Percentiles rank a stretch among this genome's conserved stretches.
These are phyloP conservation scores for Temnopleurus reevesii DNA, from an alignment of 53 echinoderm and acorn worm genomes.

Conservation along the genomic window DNA sequence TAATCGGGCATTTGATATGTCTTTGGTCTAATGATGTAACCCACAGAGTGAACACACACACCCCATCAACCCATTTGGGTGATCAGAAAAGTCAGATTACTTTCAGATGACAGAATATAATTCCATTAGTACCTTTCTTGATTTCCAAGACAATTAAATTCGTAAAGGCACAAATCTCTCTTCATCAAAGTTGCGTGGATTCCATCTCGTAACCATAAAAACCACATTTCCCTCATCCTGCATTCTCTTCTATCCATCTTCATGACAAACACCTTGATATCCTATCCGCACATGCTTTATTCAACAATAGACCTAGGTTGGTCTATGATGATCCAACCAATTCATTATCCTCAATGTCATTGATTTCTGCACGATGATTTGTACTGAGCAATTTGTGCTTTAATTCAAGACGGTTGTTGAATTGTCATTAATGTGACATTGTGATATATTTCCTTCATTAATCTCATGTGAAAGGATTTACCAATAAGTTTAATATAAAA, in stretches of 20 bases:
- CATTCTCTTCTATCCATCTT: not conserved
- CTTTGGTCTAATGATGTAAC: not conserved
- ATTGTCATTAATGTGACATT: not conserved
- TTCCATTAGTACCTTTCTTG: not conserved
- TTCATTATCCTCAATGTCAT: not conserved
- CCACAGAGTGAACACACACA: not conserved
- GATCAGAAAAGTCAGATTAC: not conserved
- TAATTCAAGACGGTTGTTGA: not conserved
- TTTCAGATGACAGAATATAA: not conserved
- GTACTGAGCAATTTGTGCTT: too few relatives aligned
- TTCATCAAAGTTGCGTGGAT: not conserved
- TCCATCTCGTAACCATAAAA: not conserved
- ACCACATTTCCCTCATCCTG: not conserved
- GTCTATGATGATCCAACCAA: too few relatives aligned
- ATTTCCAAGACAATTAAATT: not conserved
- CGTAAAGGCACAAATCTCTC: not conserved
- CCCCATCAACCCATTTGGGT: not conserved
- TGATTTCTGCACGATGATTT: too few relatives aligned
- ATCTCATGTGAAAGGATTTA: not conserved
- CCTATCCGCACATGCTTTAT: not conserved
- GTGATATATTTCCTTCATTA: not conserved
- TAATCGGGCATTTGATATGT: too few relatives aligned
- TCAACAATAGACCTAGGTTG: too few relatives aligned
- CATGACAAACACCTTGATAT: conserved; percentile 7
- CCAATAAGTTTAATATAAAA: not conserved